phyloP scores from a whole-genome alignment of 2,113 vertebrate genomes.

The Brachyistius frenatus region DNA sequence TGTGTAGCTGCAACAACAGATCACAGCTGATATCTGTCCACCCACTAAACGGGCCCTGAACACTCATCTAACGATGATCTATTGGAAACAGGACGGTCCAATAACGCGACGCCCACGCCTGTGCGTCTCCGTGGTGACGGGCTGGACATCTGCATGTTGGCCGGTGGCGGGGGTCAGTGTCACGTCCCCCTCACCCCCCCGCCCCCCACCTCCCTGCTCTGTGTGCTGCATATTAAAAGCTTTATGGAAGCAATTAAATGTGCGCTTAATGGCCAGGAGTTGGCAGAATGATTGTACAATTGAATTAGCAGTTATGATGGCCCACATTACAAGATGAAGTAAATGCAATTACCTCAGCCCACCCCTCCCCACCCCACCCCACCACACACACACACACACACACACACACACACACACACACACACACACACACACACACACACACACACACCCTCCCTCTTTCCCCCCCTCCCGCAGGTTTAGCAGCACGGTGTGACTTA shows the following conservation, averaged over 20 bases:
- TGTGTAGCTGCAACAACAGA: constrained; percentile 27
- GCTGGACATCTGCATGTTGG: background rate
- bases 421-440: too few relatives aligned
- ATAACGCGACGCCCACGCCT: too few relatives aligned
- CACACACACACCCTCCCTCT: too few relatives aligned
- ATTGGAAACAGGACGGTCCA: constrained; percentile 87
- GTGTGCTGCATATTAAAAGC: constrained; percentile 98
- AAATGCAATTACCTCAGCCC: constrained; percentile 94
- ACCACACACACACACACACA: too few relatives aligned
- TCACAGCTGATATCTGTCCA: constrained; percentile 81
- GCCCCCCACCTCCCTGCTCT: constrained; percentile 68
- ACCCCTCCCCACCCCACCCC: constrained; percentile 76
- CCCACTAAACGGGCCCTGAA: constrained; percentile 86
- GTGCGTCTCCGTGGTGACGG: constrained; percentile 86
- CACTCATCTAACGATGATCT: constrained; percentile 86
- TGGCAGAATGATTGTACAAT: constrained; percentile 94
- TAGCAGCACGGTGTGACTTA: constrained; percentile 92
- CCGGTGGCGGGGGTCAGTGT: constrained; percentile 76
- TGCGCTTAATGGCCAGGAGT: constrained; percentile 94
- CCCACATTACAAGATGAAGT: constrained; percentile 95
- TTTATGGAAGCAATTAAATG: constrained; percentile 99
- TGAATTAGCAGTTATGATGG: constrained; percentile 98
- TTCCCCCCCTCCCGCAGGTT: constrained; percentile 77
- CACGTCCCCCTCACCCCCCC: constrained; percentile 72
- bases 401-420: too few relatives aligned